A percentile compares a stretch with the other conserved stretches of the same genome.
Evolutionary conservation across 2,113 vertebrate genomes (phyloP).

Genomic region (Cryptotis parvus): DNA sequence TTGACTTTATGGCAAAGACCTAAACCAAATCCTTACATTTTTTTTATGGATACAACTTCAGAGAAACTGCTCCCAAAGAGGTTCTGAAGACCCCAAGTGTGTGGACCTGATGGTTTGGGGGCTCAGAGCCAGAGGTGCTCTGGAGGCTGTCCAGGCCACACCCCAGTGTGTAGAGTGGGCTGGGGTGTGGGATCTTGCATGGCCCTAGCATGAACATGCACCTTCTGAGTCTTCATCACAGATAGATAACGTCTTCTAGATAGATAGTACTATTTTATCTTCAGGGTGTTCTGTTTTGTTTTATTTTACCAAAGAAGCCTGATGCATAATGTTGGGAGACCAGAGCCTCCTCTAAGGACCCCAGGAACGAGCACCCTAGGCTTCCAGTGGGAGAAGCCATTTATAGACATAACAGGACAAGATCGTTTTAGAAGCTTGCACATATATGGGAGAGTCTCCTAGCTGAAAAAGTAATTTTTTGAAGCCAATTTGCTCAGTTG

Average conservation of each 20-base stretch:
- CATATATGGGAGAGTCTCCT: background rate
- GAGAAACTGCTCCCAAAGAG: too few relatives aligned
- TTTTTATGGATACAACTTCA: background rate
- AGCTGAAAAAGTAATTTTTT: conserved; percentile 49
- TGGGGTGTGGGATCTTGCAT: too few relatives aligned
- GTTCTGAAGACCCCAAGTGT: too few relatives aligned
- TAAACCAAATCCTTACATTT: background rate
- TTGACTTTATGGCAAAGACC: conserved; percentile 4
- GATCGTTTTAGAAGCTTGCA: conserved; percentile 40
- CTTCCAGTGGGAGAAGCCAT: conserved; percentile 9
- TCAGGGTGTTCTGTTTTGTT: background rate
- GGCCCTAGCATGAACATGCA: too few relatives aligned
- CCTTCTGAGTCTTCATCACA: too few relatives aligned
- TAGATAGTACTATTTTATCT: background rate
- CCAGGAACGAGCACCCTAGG: background rate
- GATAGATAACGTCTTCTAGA: background rate
- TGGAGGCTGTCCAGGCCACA: too few relatives aligned
- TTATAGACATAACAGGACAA: background rate
- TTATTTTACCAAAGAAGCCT: conserved; percentile 4
- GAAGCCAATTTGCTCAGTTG: conserved; percentile 34
- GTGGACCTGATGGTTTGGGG: too few relatives aligned
- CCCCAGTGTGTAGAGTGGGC: too few relatives aligned
- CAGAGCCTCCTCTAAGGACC: background rate
- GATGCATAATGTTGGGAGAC: background rate
- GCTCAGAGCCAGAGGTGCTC: too few relatives aligned